A percentile compares a stretch with the other conserved stretches of the same genome.
phyloP scores from a whole-genome alignment of 2,113 vertebrate genomes.

The Clarias magur region DNA sequence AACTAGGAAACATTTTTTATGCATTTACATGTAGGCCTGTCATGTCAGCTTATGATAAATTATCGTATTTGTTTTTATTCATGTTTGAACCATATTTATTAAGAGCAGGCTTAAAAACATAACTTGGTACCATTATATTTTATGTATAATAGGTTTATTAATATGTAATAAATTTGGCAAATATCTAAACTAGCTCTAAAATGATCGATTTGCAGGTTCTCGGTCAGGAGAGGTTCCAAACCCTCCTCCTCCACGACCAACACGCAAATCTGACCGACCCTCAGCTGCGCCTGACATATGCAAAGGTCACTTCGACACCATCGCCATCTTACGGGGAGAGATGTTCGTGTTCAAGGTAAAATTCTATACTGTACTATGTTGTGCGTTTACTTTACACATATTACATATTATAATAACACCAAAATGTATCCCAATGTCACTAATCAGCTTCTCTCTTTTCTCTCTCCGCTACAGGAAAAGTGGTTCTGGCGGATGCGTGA shows the following conservation, averaged over 20 bases:
- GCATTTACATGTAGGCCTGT: neutral
- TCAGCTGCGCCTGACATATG: conserved; percentile 81
- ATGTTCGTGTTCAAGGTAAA: conserved; percentile 92
- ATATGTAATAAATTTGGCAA: neutral
- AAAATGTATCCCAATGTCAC: neutral
- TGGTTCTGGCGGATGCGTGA: conserved; percentile 90
- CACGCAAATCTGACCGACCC: conserved; percentile 67
- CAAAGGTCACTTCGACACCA: conserved; percentile 87
- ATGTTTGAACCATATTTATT: neutral
- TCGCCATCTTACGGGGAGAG: conserved; percentile 85
- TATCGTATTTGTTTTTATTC: neutral
- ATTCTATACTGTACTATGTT: no score
- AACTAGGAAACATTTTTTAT: neutral
- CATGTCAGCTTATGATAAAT: neutral
- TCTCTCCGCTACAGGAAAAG: conserved; percentile 66
- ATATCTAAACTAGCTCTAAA: neutral
- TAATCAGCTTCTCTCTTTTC: neutral
- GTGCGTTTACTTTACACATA: neutral
- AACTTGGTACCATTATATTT: neutral
- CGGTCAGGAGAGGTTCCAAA: conserved; percentile 67
- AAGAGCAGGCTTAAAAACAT: neutral
- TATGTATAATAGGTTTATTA: neutral
- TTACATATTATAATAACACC: neutral
- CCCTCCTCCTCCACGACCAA: conserved; percentile 63
- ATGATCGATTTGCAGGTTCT: conserved; percentile 58